Evolutionary conservation across 2,113 vertebrate genomes (phyloP).

Genomic region (Elephas maximus): DNA sequence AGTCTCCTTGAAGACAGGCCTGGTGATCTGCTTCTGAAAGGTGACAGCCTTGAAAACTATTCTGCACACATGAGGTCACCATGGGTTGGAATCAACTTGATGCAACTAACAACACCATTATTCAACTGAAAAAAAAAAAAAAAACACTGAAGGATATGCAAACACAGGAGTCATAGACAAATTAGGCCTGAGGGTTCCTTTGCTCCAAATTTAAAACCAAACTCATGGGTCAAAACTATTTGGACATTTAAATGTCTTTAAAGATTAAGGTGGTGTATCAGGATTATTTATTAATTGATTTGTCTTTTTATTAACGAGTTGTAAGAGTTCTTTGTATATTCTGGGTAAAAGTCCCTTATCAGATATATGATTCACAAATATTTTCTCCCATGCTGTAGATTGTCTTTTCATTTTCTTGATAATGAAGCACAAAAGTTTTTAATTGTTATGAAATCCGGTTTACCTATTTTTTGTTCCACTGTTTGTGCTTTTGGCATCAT

Average conservation of each 20-base stretch:
- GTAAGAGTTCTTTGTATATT: neutral
- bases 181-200: neutral
- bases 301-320: constrained; percentile 36
- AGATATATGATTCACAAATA: neutral
- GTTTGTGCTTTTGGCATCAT: neutral
- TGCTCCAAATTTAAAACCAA: neutral
- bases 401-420: constrained; percentile 5
- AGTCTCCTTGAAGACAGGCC: no score
- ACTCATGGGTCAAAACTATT: neutral
- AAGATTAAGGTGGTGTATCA: neutral
- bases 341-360: neutral
- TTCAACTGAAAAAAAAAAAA: neutral
- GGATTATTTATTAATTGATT: neutral
- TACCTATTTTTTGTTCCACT: neutral
- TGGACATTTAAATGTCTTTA: neutral
- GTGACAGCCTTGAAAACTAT: no score
- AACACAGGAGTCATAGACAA: neutral
- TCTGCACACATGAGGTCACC: neutral
- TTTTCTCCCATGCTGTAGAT: neutral
- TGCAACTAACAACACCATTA: neutral
- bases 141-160: neutral
- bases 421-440: neutral
- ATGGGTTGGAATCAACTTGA: neutral
- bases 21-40: no score
- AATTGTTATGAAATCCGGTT: neutral